phyloP scores from a whole-genome alignment of 2,797 vertebrate genomes.

The Poeciliopsis paucimaculata region DNA sequence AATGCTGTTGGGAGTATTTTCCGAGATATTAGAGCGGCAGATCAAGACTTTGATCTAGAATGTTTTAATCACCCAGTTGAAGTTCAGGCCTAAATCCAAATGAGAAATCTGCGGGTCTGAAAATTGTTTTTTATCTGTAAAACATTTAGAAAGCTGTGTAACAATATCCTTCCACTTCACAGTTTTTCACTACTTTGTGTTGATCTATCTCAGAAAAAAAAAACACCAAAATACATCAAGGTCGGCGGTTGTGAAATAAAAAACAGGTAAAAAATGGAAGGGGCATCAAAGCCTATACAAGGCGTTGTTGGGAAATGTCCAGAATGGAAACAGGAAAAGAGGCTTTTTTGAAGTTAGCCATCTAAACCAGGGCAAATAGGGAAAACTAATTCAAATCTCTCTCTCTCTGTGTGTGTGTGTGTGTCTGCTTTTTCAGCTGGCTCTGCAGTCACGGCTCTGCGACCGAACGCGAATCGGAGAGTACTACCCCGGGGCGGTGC shows the following conservation, averaged over 20 bases:
- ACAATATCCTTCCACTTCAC: not conserved
- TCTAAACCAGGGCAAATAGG: not conserved
- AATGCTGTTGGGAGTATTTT: not conserved
- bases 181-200: not conserved
- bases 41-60: not conserved
- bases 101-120: not conserved
- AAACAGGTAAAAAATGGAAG: not conserved
- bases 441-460: slow-evolving; percentile 83
- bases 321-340: not conserved
- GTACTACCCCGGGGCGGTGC: slow-evolving; percentile 79
- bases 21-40: not conserved
- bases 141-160: not conserved
- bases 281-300: not conserved
- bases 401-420: not conserved
- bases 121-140: not conserved
- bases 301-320: not conserved
- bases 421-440: slow-evolving; percentile 71
- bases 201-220: not conserved
- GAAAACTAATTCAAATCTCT: slow-evolving; percentile 34
- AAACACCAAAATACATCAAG: not conserved
- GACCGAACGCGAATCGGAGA: slow-evolving; percentile 83
- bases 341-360: not conserved
- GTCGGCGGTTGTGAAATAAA: not conserved
- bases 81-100: not conserved
- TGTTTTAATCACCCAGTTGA: not conserved